Evolutionary conservation across 2,797 vertebrate genomes (phyloP), one percentile per base, ranked within the genome.

Genomic region (Distichodus sexfasciatus): DNA sequence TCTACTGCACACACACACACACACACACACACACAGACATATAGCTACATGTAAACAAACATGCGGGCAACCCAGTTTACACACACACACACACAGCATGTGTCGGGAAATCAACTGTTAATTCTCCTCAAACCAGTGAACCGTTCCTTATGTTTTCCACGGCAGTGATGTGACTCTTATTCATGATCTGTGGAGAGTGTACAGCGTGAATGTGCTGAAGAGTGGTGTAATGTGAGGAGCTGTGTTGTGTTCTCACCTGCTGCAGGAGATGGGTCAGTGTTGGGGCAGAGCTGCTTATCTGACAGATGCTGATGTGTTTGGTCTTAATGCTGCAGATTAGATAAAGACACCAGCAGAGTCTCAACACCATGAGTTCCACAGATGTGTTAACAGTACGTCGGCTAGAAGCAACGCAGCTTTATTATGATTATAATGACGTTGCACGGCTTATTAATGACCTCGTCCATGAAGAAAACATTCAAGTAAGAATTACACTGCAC

Each of bases 261-360:
- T 31, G 44, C 10, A 60, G 35, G 66, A 69, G 40, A 60, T 46
- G 19, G 28, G 4, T 14, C n/a, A 31, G 46, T 43, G 19, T 69
- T 50, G 41, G 46, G 43, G 46, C 12, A 33, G 57, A 23, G 50
- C 19, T 0, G 5, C 19, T 76, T 69, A 69, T 69, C 61, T 55
- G 15, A 28, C 7, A n/a, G 28, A 41, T 1, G 38, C 36, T 40
- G 48, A 31, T 51, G 6, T 12, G 4, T 10, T 43, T 55, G 66
- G 31, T 70, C 66, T 73, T 66, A 5, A 26, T 26, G 40, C 41
- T 33, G 19, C 62, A 46, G 51, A 57, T 65, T 55, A 58, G 54
- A 28, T 68, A 47, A 46, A 66, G 69, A 69, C 64, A 59, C 26
- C 76, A 76, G 79, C 31, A 12, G 47, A 62, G 57, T 74, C 74